Conservation (phyloP, 2,113 vertebrate genomes). For the Micronisus gabar region DNA sequence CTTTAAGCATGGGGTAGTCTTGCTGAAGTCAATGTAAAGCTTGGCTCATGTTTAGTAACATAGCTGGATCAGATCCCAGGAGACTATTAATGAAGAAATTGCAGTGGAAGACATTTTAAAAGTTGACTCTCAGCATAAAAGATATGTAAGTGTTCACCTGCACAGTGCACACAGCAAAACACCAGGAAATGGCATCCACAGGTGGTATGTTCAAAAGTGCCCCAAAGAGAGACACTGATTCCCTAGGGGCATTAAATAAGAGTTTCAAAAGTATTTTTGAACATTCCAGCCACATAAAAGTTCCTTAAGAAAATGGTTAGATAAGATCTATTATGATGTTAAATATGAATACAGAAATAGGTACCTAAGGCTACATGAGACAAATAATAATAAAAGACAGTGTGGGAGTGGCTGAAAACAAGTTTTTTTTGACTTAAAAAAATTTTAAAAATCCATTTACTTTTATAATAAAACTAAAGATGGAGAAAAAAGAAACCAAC, state of each 20-base stretch:
- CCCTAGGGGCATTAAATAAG: not conserved
- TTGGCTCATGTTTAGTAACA: not conserved
- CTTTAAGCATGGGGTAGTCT: not conserved
- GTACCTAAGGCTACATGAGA: not conserved
- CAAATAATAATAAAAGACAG: not conserved
- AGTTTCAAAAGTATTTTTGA: not conserved
- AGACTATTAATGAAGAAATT: not conserved
- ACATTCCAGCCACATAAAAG: not conserved
- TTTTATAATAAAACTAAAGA: not conserved
- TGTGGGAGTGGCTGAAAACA: not conserved
- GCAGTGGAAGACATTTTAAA: not conserved
- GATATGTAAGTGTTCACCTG: not conserved
- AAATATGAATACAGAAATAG: not conserved
- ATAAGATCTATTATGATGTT: conserved; percentile 4
- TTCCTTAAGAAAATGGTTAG: not conserved
- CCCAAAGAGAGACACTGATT: not conserved
- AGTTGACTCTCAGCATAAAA: not conserved
- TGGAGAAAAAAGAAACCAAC: not conserved
- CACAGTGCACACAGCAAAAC: not conserved
- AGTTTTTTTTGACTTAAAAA: not conserved
- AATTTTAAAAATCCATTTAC: not conserved
- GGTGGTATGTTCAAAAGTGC: not conserved
- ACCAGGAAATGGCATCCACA: not conserved
- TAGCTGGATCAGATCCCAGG: not conserved
- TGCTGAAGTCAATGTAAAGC: not conserved